A percentile compares a stretch with the other conserved stretches of the same genome.
These are phyloP conservation scores for Neoseiulus cucumeris DNA, from an alignment of 1,140 invertebrate genomes.

Conservation along the genomic window DNA sequence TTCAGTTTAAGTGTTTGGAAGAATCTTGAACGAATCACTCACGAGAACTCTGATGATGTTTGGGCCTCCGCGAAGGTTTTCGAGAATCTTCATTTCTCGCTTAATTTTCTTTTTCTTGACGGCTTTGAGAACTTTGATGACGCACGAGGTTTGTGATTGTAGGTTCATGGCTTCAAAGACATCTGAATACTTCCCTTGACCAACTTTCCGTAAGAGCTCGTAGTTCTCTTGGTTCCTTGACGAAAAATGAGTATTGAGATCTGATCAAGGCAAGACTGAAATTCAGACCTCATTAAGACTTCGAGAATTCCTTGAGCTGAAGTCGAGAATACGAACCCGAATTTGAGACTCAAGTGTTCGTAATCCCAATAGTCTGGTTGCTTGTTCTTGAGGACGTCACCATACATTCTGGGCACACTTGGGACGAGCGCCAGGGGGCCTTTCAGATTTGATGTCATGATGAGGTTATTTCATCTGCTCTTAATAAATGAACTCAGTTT, in stretches of 20 bases:
- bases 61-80: slow-evolving; percentile 91
- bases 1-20: too few relatives aligned
- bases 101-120: slow-evolving; percentile 99
- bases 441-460: too few relatives aligned
- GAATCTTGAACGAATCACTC: not conserved
- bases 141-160: slow-evolving; percentile 94
- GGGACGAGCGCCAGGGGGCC: too few relatives aligned
- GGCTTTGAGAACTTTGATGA: slow-evolving; percentile 98
- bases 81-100: slow-evolving; percentile 97
- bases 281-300: slow-evolving; percentile 3
- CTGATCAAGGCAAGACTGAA: not conserved
- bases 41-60: slow-evolving; percentile 78
- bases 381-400: slow-evolving; percentile 91
- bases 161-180: slow-evolving; percentile 98
- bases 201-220: slow-evolving; percentile 88
- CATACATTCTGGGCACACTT: slow-evolving; percentile 84
- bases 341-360: slow-evolving; percentile 91
- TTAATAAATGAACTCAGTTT: too few relatives aligned
- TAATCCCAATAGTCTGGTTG: slow-evolving; percentile 98
- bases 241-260: slow-evolving; percentile 17
- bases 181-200: slow-evolving; percentile 97
- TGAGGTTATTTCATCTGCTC: too few relatives aligned
- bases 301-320: not conserved
- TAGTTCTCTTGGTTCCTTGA: slow-evolving; percentile 86
- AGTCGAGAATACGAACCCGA: slow-evolving; percentile 47